phyloP scores from a whole-genome alignment of 2,797 vertebrate species.

The Ataeniobius toweri region DNA sequence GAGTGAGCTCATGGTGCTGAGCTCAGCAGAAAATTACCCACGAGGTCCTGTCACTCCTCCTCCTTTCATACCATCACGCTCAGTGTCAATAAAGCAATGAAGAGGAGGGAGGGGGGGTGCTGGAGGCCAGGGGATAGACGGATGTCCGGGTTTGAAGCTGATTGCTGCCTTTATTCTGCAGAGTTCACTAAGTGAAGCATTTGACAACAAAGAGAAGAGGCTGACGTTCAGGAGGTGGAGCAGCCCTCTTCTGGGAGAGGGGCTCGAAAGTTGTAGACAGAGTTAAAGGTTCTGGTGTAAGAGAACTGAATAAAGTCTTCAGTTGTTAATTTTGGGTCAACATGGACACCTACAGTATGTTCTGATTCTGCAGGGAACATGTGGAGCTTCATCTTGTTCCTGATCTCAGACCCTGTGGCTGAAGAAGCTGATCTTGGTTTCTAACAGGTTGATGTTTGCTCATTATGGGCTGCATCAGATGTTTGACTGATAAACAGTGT shows the following conservation, averaged over 20 bases:
- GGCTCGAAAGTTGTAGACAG: not conserved
- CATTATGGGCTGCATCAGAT: too few species aligned
- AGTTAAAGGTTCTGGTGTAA: not conserved
- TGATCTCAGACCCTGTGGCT: too few species aligned
- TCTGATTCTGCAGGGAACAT: too few species aligned
- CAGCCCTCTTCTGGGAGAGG: slow-evolving; percentile 13
- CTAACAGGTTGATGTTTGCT: too few species aligned
- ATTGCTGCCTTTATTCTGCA: slow-evolving; percentile 77
- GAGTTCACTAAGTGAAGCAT: slow-evolving; percentile 71
- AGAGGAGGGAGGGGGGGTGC: slow-evolving; percentile 35
- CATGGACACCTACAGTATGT: too few species aligned
- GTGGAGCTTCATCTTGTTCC: too few species aligned
- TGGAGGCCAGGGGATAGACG: slow-evolving; percentile 57
- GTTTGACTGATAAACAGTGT: too few species aligned
- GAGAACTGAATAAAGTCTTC: too few species aligned
- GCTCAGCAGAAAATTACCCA: slow-evolving; percentile 71
- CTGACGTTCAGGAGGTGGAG: slow-evolving; percentile 28
- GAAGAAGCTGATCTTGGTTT: too few species aligned
- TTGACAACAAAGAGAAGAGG: slow-evolving; percentile 64
- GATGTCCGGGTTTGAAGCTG: slow-evolving; percentile 74
- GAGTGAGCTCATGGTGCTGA: slow-evolving; percentile 54
- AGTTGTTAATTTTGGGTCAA: not conserved
- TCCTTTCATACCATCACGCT: slow-evolving; percentile 67
- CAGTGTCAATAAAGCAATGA: slow-evolving; percentile 75
- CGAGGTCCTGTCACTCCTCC: slow-evolving; percentile 70